Base-by-base conservation (phyloP, 2,113 vertebrate genomes). In the Peromyscus polionotus region DNA sequence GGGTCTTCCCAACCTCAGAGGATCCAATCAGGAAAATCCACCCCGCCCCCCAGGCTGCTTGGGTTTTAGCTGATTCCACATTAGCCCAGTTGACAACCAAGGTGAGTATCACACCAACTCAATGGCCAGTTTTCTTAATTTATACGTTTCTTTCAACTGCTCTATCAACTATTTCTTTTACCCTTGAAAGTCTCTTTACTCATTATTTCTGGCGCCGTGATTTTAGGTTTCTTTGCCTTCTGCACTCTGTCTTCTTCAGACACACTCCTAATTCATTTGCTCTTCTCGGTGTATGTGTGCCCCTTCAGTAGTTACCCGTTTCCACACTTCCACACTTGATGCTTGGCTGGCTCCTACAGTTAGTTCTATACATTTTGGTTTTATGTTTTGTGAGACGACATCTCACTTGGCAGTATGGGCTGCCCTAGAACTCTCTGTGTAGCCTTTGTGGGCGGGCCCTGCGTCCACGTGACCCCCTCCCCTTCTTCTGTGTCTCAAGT, bases 171-270 rank as follows among this genome's bases (percentile, higher is more conserved):
- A 6, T 81, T 87, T 89, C 90, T 59, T 89, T 72, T 17, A 57
- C 77, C 26, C 36, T 75, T 94, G 72, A 75, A 84, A 81, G 93
- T 91, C 63, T 85, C 8, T 48, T 57, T 57, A 77, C 13, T 61
- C 26, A 75, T 90, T 19, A 75, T 36, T 81, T 90, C n/a, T 10
- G 14, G 59, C 5, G 1, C 39, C 5, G 22, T 7, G 4, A 39
- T n/a, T 39, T 83, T 31, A 59, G 16, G 36, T 45, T 61, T 36
- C 51, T 61, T 31, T 65, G 31, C 6, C 13, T 33, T 33, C 7
- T 24, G 31, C 54, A 59, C 20, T 48, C 12, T 59, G 17, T 81
- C 9, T 81, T 57, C 54, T 81, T 81, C 10, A 24, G 54, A 10
- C 79, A 81, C 33, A 81, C 4, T 33, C n/a, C 51, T 48, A 48